A percentile compares a stretch with the other conserved stretches of the same genome.
Conservation (phyloP, 1,140 invertebrate genomes). For the Rhopalosiphum maidis region DNA sequence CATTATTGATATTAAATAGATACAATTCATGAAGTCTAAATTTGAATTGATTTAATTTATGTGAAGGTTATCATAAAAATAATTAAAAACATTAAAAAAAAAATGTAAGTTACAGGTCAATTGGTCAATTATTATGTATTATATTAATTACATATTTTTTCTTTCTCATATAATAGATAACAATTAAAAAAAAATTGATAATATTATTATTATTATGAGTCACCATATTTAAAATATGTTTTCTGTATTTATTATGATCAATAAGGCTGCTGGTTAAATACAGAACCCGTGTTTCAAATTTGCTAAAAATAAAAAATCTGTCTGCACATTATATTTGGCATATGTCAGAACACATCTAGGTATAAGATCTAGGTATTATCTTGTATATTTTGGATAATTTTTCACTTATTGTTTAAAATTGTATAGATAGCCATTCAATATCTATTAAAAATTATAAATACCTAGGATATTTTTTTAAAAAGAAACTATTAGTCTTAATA, state of each 20-base stretch:
- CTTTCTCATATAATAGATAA: background rate
- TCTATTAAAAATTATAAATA: too few species aligned
- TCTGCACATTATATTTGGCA: background rate
- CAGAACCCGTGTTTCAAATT: background rate
- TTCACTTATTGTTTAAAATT: background rate
- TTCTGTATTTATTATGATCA: background rate
- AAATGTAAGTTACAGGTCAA: constrained; percentile 9
- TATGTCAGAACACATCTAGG: background rate
- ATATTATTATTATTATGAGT: constrained; percentile 4
- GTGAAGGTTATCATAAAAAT: constrained; percentile 33
- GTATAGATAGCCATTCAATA: background rate
- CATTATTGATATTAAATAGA: background rate
- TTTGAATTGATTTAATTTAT: constrained; percentile 18
- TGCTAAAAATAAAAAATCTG: background rate
- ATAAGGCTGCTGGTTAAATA: background rate
- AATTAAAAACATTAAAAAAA: constrained; percentile 8
- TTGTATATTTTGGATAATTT: background rate
- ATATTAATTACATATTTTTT: constrained; percentile 23
- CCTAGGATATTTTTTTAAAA: background rate
- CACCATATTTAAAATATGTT: background rate
- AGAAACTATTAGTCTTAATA: background rate
- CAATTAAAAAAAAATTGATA: constrained; percentile 16
- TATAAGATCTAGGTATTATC: too few species aligned
- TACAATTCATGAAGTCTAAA: background rate
- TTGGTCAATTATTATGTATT: constrained; percentile 27